Percentiles rank a stretch among this genome's conserved stretches.
Evolutionary conservation across 2,113 vertebrate species (phyloP).

Genomic region (Apteryx mantelli): DNA sequence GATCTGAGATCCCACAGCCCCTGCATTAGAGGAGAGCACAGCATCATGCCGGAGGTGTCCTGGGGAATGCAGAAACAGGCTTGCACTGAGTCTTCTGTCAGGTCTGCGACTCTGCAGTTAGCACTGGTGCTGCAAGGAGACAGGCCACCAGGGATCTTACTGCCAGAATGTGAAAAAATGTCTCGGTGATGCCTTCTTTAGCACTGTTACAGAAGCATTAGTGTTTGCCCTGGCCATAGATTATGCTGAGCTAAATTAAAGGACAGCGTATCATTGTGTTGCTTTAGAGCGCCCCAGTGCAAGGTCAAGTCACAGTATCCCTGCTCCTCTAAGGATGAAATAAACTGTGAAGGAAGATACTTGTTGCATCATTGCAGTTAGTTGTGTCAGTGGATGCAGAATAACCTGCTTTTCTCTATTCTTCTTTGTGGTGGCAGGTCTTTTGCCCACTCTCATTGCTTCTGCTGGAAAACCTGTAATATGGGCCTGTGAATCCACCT

Average conservation of each 20-base stretch:
- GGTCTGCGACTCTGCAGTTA: not conserved
- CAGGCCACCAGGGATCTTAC: rapidly evolving
- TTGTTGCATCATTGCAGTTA: not conserved
- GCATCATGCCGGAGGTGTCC: rapidly evolving
- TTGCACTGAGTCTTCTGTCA: rapidly evolving
- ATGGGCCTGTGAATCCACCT: not conserved
- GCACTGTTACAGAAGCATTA: not conserved
- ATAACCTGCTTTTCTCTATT: not conserved
- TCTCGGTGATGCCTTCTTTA: not conserved
- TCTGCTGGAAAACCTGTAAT: not conserved
- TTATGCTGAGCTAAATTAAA: not conserved
- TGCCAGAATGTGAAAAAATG: not conserved
- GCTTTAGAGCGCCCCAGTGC: not conserved
- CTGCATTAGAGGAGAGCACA: rapidly evolving
- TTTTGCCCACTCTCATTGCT: not conserved
- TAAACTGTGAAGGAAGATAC: not conserved
- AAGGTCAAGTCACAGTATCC: not conserved
- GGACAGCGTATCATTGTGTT: rapidly evolving
- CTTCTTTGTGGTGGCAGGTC: too few species aligned
- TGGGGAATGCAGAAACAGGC: not conserved
- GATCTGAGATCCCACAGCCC: not conserved
- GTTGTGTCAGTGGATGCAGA: not conserved
- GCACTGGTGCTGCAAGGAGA: not conserved
- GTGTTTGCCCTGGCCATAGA: not conserved
- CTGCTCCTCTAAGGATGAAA: not conserved